A percentile compares a stretch with the other conserved stretches of the same genome.
phyloP scores from a whole-genome alignment of 2,888 invertebrate genomes.

The Hymenopus coronatus region DNA sequence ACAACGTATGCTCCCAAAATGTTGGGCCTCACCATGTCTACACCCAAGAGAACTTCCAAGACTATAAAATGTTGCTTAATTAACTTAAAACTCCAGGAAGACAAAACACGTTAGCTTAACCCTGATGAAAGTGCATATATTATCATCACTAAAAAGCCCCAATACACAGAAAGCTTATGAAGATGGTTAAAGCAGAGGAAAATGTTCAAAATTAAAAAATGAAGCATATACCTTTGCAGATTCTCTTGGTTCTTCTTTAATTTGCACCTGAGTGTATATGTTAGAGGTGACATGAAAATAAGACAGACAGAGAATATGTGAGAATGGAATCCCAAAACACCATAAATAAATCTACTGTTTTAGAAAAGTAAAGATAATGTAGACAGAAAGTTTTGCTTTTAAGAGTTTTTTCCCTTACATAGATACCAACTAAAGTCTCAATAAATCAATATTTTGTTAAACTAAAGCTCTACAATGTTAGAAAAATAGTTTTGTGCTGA shows the following conservation, averaged over 20 bases:
- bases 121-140: background rate
- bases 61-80: too few species aligned
- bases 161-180: background rate
- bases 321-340: constrained; percentile 30
- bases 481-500: background rate
- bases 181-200: background rate
- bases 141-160: background rate
- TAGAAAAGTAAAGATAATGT: background rate
- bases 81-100: too few species aligned
- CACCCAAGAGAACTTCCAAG: too few species aligned
- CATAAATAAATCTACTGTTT: background rate
- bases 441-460: background rate
- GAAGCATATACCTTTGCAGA: constrained; percentile 41
- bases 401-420: background rate
- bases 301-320: constrained; percentile 29
- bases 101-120: background rate
- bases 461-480: background rate
- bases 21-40: too few species aligned
- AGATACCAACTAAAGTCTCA: background rate
- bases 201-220: background rate
- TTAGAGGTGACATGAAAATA: constrained; percentile 33
- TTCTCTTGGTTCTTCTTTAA: constrained; percentile 49
- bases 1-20: too few species aligned
- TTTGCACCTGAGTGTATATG: constrained; percentile 45
- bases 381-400: background rate